Conservation (phyloP, 2,113 vertebrate genomes). For the Sinocyclocheilus rhinocerous region DNA sequence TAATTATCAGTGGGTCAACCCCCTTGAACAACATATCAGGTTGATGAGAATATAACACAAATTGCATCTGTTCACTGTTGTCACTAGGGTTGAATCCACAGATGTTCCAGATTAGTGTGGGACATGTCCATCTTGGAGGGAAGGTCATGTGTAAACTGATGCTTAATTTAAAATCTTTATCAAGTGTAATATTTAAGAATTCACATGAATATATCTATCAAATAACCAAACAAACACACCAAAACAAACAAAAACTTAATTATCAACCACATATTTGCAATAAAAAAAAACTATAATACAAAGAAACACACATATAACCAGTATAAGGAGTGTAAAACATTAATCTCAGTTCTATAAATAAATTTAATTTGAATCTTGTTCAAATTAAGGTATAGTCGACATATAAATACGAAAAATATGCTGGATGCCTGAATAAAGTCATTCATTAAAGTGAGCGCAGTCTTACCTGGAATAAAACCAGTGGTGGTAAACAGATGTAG, state of each 20-base stretch:
- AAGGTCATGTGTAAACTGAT: background rate
- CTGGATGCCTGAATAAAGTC: background rate
- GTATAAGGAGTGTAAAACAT: background rate
- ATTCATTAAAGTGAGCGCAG: background rate
- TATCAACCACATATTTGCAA: background rate
- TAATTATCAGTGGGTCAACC: background rate
- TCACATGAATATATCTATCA: background rate
- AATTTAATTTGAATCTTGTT: background rate
- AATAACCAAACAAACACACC: background rate
- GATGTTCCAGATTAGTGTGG: background rate
- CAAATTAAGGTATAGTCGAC: background rate
- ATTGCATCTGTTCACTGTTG: background rate
- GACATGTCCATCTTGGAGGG: background rate
- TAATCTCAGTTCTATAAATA: background rate
- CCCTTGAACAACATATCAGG: background rate
- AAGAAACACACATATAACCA: background rate
- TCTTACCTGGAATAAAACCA: constrained; percentile 44
- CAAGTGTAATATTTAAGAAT: background rate
- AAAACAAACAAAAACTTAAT: background rate
- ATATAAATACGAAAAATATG: background rate
- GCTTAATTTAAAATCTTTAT: background rate
- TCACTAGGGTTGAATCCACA: background rate
- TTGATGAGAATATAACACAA: background rate
- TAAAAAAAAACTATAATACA: background rate
- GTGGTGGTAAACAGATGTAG: constrained; percentile 11